Conservation (phyloP, 2,113 vertebrate genomes). For the Hirundichthys speculiger region DNA sequence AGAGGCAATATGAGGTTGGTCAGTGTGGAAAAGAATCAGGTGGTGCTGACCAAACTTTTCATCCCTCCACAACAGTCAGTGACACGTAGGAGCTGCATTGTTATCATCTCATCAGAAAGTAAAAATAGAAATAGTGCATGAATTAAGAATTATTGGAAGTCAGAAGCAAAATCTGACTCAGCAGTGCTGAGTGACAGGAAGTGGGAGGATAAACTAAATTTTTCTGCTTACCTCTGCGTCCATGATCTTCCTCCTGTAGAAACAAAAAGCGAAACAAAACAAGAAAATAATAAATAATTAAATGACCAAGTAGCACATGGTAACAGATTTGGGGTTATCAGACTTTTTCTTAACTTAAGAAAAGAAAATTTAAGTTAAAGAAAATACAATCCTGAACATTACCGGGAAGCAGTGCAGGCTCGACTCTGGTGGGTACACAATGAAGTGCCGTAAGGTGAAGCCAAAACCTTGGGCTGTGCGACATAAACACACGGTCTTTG, state of each 20-base stretch:
- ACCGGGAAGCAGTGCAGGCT: constrained; percentile 90
- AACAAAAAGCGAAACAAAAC: too few relatives aligned
- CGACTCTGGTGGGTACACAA: constrained; percentile 97
- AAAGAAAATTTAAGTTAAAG: constrained; percentile 5
- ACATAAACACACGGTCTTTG: constrained; percentile 87
- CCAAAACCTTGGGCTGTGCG: constrained; percentile 93
- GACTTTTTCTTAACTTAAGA: constrained; percentile 36
- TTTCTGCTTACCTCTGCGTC: constrained; percentile 85
- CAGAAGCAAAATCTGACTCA: constrained; percentile 49
- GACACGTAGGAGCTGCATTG: constrained; percentile 56
- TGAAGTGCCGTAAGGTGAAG: constrained; percentile 97
- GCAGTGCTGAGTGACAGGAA: constrained; percentile 8
- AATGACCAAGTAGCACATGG: constrained; percentile 33
- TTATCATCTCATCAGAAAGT: constrained; percentile 50
- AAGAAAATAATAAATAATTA: constrained; percentile 37
- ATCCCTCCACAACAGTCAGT: constrained; percentile 61
- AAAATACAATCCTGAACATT: constrained; percentile 14
- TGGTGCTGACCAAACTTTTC: constrained; percentile 26
- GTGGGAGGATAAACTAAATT: constrained; percentile 7
- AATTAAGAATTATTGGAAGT: constrained; percentile 56
- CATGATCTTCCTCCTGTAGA: constrained; percentile 93
- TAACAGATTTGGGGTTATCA: constrained; percentile 12
- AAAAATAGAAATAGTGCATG: constrained; percentile 30
- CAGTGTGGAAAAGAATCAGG: constrained; percentile 4
- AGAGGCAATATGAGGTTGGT: constrained; percentile 48